Base-by-base conservation (phyloP, 2,888 invertebrate genomes). In the Mechanitis messenoides region DNA sequence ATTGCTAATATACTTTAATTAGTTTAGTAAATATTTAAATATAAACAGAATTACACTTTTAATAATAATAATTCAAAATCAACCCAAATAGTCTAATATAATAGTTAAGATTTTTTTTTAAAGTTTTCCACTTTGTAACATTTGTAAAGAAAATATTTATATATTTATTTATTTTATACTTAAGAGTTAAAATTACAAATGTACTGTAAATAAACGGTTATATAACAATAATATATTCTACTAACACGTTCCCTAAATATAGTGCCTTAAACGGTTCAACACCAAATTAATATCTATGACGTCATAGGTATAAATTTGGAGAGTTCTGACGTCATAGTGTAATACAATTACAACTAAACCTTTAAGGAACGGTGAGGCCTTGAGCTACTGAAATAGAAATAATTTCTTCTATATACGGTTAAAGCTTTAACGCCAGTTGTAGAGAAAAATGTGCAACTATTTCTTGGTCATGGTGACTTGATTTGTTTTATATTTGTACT, bases 221-320 rank as follows among this genome's bases (percentile, higher is more conserved):
- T 28, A 9, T 35, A 55, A 47, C 38, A 46, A 64, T 64, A 53
- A 50, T 45, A 59, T 55, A 57, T 53, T 47, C 46, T 50, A 60
- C 64, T 56, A 65, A 65, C 66, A 6, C 4, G 38, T 38, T 63
- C 56, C 59, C 20, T 20, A 20, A 20, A 20, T 66, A 60, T 60
- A 61, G 60, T 64, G 62, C 56, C 59, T 60, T 61, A 61, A 69
- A 58, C 53, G 64, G 53, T 54, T 58, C 61, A 60, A 55, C 55
- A 62, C 67, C 56, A 69, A 69, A 69, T 56, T 56, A 69, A 75
- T 69, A 66, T 61, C 59, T 70, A 74, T 80, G 78, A 83, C 85
- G 86, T 87, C 84, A 85, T 76, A 72, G 60, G 77, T 77, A 81
- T 84, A 76, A 72, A 81, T 85, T 83, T 79, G 83, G 84, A 71